Evolutionary conservation across 2,888 invertebrate species (phyloP).

Genomic region (Barypeithes pellucidus): DNA sequence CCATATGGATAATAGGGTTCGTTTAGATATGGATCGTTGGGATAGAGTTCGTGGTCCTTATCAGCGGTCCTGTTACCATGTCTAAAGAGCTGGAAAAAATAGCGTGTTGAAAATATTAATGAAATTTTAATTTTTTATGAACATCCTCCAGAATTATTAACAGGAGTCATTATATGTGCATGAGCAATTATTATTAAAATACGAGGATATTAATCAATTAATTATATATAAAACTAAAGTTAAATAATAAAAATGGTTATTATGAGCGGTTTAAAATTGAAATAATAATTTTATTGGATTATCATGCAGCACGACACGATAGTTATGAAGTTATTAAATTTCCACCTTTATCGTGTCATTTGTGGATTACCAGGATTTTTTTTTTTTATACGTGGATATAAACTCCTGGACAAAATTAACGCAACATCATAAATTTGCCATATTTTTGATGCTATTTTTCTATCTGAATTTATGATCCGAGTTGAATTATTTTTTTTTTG

Average conservation of each 20-base stretch:
- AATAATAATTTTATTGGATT: background rate
- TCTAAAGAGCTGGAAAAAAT: slow-evolving; percentile 56
- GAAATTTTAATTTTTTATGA: background rate
- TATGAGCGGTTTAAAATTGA: background rate
- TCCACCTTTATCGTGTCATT: background rate
- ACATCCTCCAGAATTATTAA: background rate
- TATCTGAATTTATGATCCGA: no score
- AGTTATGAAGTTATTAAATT: background rate
- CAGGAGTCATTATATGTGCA: background rate
- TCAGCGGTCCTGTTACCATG: slow-evolving; percentile 59
- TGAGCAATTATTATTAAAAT: no score
- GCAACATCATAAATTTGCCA: no score
- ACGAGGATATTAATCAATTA: background rate
- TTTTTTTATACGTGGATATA: no score
- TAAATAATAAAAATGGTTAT: background rate
- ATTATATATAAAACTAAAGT: background rate
- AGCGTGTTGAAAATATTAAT: background rate
- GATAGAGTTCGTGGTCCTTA: slow-evolving; percentile 55
- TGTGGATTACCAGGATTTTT: no score
- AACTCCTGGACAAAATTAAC: no score
- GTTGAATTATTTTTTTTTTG: no score
- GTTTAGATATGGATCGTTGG: slow-evolving; percentile 57
- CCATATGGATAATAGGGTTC: slow-evolving; percentile 57
- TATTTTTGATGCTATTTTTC: no score
- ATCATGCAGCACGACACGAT: background rate